Conservation (phyloP, 2,113 vertebrate species). For the Cyphomyrus discorhynchus region DNA sequence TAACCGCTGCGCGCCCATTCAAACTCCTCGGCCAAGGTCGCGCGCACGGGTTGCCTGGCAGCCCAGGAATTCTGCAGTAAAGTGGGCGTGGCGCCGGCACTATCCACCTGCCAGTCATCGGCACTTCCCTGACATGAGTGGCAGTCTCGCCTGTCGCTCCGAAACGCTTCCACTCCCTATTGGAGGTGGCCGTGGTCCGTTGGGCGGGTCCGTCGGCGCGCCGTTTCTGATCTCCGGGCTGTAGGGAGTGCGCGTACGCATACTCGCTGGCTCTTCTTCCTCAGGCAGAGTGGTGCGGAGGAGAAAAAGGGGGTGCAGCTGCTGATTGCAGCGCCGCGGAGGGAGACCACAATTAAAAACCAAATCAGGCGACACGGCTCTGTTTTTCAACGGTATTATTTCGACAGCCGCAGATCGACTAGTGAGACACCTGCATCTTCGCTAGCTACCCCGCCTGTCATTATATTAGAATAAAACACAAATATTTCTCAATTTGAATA, state of each 20-base stretch:
- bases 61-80: conserved; percentile 26
- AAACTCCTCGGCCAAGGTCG: neutral
- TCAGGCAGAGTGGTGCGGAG: conserved; percentile 21
- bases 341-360: conserved; percentile 11
- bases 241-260: conserved; percentile 6
- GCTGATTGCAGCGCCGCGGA: conserved; percentile 12
- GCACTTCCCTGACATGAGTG: neutral
- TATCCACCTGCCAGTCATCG: neutral
- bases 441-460: neutral
- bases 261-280: conserved; percentile 18
- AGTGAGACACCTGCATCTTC: conserved; percentile 12
- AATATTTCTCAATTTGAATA: conserved; percentile 9
- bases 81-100: neutral
- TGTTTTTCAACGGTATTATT: neutral
- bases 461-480: conserved; percentile 18
- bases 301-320: conserved; percentile 8
- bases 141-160: neutral
- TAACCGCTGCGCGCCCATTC: neutral
- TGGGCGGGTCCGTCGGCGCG: neutral
- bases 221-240: conserved; percentile 1
- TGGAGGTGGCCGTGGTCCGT: conserved; percentile 7
- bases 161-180: neutral
- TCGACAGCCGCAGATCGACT: conserved; percentile 5
- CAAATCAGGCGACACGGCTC: conserved; percentile 3
- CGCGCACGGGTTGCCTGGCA: conserved; percentile 16